Base-by-base conservation (phyloP, 2,113 vertebrate genomes). In the Dipodomys spectabilis region DNA sequence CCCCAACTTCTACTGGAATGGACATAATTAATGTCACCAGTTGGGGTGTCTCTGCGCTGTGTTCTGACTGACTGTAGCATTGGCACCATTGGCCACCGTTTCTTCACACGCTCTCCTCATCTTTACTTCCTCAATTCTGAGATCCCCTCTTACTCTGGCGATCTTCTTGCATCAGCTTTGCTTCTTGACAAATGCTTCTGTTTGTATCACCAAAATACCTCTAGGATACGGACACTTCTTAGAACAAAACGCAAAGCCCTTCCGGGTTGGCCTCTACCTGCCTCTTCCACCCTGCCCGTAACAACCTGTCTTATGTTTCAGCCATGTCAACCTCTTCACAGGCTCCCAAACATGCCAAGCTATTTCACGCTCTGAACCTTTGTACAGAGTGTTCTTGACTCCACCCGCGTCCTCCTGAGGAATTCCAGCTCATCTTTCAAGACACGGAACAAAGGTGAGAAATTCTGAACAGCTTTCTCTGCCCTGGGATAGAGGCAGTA, bases 341-440 rank as follows among this genome's bases (percentile, higher is more conserved):
- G 22, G 30, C 60, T 88, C 67, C 82, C 82, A 92, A 94, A 92
- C 68, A 35, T 53, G 77, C 72, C 53, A 62, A 49, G 68, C 68
- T 82, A 30, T 88, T 95, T 96, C 87, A 93, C 6, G 1, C 68
- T 95, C 69, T 92, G 39, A 72, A 85, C 81, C 67, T 93, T 69
- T 44, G 84, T 90, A 77, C 85, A 92, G 72, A 80, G 82, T 75
- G 85, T 92, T 80, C 93, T 90, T 1, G 0, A 65, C 62, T 39
- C 85, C 78, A 67, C 72, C 71, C 30, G 35, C 20, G 0, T 35
- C 75, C 67, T 82, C 79, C 85, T 67, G 67, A 93, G 73, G 84
- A 93, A 86, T 89, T 95, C 79, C 44, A 88, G 30, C 30, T 94
- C 86, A 82, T 88, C 86, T 90, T 35, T 80, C 16, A 84, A 92